Base-by-base conservation (phyloP, 2,888 invertebrate species). In the Drosophila anomelani region DNA sequence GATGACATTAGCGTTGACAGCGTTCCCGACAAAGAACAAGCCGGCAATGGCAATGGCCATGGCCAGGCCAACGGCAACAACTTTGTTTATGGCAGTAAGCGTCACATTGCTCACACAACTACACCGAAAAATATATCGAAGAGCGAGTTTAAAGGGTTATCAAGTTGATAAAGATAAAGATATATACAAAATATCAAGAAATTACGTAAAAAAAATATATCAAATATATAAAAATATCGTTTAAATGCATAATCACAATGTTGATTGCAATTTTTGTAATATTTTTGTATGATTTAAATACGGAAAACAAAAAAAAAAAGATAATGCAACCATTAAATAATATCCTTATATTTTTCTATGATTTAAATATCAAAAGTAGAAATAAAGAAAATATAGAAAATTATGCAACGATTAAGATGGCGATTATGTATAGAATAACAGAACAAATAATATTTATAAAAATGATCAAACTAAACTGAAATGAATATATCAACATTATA, bases 1-100 rank as follows among this genome's bases (percentile, higher is more conserved):
- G 76, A 81, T 83, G 78, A 77, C 81, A 89, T 84, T 79, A 79
- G 78, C 76, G 81, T 77, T 89, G 89, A 85, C 89, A 77, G 82
- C 61, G 74, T 64, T 17, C 32, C 29, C 49, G 54, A 58, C 26
- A 58, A 46, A 46, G 43, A 34, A 46, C 26, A 55, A 7, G 20
- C 66, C 36, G 64, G 38, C 51, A 29, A 26, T 17, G 64, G 32
- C 17, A 39, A 26, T 54, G 61, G 32, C n/a, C 39, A 29, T 46
- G 41, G 15, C 53, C 29, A 10, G 68, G 20, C 46, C 60, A 36
- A 72, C 51, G 49, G 53, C 57, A 69, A 69, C 44, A 71, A 67
- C 86, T 82, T 82, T 82, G 88, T 88, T 80, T 88, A 85, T 82
- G 83, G 69, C 77, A 82, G 69, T 63, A 72, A 82, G 80, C 80